These are phyloP conservation scores for Encarsia formosa DNA, from an alignment of 2,888 invertebrate species.

Conservation along the genomic window DNA sequence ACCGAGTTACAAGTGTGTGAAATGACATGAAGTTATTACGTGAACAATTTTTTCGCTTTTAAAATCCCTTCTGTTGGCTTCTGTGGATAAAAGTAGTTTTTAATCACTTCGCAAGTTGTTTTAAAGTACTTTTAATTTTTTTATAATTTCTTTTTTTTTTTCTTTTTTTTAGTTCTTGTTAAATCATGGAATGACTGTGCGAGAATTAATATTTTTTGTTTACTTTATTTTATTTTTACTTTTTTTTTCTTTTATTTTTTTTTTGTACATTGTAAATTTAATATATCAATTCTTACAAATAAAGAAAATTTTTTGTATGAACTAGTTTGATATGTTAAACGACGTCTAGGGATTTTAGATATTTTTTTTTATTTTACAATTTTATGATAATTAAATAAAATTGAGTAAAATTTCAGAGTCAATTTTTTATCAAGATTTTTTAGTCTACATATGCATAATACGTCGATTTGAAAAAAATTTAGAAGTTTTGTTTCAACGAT, in stretches of 20 bases:
- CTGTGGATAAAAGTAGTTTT: conserved; percentile 24
- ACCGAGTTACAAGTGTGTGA: conserved; percentile 30
- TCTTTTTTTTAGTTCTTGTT: conserved; percentile 20
- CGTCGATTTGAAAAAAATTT: conserved; percentile 20
- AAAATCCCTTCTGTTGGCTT: conserved; percentile 21
- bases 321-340: conserved; percentile 24
- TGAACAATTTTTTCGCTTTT: conserved; percentile 23
- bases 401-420: conserved; percentile 24
- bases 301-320: conserved; percentile 18
- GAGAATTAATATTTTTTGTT: conserved; percentile 23
- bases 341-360: conserved; percentile 23
- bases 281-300: conserved; percentile 17
- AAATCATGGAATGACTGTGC: conserved; percentile 25
- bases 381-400: conserved; percentile 25
- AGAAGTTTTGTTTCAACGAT: conserved; percentile 26
- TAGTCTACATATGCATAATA: conserved; percentile 21
- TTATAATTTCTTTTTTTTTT: conserved; percentile 4
- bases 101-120: conserved; percentile 12
- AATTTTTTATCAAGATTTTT: conserved; percentile 20
- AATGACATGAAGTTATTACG: conserved; percentile 25
- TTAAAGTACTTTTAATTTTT: conserved; percentile 13
- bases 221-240: conserved; percentile 24
- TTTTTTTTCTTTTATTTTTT: conserved; percentile 23
- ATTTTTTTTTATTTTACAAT: conserved; percentile 25
- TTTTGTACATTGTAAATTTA: conserved; percentile 27